phyloP scores from a whole-genome alignment of 2,888 invertebrate genomes.

The Cheilosia soror region DNA sequence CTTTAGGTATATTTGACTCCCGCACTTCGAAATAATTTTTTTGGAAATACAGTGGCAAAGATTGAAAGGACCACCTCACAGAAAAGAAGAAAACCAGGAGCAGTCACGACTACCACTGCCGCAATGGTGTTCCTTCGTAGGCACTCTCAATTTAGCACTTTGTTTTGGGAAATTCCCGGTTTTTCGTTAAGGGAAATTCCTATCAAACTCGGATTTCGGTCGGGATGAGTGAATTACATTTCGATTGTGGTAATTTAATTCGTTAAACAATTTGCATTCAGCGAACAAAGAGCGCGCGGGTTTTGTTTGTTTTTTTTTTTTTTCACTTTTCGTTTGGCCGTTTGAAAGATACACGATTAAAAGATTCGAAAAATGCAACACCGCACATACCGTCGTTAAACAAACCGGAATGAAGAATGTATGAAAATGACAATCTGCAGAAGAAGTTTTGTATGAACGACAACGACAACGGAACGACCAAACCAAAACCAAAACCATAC shows the following conservation, averaged over 20 bases:
- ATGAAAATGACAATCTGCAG: conserved; percentile 11
- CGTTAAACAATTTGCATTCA: conserved; percentile 26
- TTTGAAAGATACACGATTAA: conserved; percentile 43
- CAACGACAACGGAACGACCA: too few relatives aligned
- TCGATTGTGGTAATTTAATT: conserved; percentile 33
- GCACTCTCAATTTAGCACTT: conserved; percentile 5
- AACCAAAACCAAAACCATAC: too few relatives aligned
- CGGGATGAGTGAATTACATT: conserved; percentile 56
- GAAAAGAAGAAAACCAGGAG: background rate
- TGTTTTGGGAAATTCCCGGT: conserved; percentile 65
- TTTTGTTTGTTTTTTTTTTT: conserved; percentile 33
- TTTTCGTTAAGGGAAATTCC: conserved; percentile 39
- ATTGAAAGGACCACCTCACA: background rate
- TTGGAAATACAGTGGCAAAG: background rate
- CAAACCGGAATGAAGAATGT: conserved; percentile 69
- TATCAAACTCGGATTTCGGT: conserved; percentile 25
- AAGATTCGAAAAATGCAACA: conserved; percentile 39
- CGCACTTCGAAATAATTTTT: conserved; percentile 2
- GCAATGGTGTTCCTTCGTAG: conserved; percentile 13
- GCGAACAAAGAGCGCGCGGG: conserved; percentile 46
- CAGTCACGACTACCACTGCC: background rate
- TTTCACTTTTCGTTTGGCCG: conserved; percentile 35
- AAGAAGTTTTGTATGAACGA: conserved; percentile 28
- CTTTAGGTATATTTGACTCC: conserved; percentile 3
- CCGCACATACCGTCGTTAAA: conserved; percentile 49